A percentile compares a stretch with the other conserved stretches of the same genome.
Evolutionary conservation across 2,797 vertebrate genomes (phyloP).

Genomic region (Sebastes glaucus): DNA sequence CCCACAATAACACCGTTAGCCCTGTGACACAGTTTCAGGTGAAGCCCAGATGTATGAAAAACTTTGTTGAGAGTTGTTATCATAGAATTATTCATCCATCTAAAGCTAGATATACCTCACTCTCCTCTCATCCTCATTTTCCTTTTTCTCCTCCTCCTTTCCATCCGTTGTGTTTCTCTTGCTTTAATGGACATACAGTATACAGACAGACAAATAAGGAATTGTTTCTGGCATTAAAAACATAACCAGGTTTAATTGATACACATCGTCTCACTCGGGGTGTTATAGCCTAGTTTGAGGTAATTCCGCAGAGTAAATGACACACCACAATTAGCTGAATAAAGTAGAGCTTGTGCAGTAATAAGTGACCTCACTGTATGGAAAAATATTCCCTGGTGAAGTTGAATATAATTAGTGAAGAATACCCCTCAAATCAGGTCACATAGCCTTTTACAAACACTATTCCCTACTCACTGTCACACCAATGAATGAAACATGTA

Average conservation of each 20-base stretch:
- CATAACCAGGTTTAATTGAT: slow-evolving; percentile 35
- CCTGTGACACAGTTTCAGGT: slow-evolving; percentile 66
- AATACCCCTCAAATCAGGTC: slow-evolving; percentile 74
- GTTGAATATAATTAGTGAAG: slow-evolving; percentile 73
- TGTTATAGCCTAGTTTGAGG: slow-evolving; percentile 61
- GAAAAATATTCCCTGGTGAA: slow-evolving; percentile 63
- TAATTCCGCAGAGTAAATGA: slow-evolving; percentile 66
- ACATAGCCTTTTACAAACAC: background rate
- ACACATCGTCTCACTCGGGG: slow-evolving; percentile 31
- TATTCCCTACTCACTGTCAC: too few relatives aligned
- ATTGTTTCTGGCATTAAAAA: slow-evolving; percentile 5
- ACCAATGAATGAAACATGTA: too few relatives aligned
- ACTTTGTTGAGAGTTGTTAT: slow-evolving; percentile 16
- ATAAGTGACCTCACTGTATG: slow-evolving; percentile 72
- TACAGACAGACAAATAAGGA: background rate
- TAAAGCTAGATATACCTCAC: background rate
- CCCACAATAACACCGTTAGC: slow-evolving; percentile 59
- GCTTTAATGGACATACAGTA: background rate
- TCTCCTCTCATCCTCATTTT: background rate
- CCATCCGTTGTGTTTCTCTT: background rate
- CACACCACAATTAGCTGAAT: slow-evolving; percentile 71
- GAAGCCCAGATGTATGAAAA: slow-evolving; percentile 36
- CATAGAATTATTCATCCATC: background rate
- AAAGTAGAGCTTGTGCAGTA: slow-evolving; percentile 68
- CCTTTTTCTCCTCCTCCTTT: background rate